These are phyloP conservation scores for Antennarius striatus DNA, from an alignment of 2,113 vertebrate genomes.

Conservation along the genomic window DNA sequence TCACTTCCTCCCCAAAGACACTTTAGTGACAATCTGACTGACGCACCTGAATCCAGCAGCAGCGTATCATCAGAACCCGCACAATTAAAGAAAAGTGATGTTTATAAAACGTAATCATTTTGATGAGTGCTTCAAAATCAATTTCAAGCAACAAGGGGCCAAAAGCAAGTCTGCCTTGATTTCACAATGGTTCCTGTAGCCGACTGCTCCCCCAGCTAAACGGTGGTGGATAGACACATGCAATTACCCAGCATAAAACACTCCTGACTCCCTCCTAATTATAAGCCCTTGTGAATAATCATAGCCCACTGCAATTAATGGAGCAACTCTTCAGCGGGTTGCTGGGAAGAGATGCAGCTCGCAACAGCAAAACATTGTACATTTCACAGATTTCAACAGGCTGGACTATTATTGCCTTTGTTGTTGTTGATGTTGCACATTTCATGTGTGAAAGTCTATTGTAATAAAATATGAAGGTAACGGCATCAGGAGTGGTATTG, in stretches of 20 bases:
- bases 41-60: conserved; percentile 30
- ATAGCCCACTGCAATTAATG: conserved; percentile 73
- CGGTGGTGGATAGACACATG: conserved; percentile 42
- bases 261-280: conserved; percentile 75
- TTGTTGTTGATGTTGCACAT: not conserved
- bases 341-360: conserved; percentile 46
- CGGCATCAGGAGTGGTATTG: no score
- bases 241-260: conserved; percentile 76
- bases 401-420: conserved; percentile 37
- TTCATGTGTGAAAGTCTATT: no score
- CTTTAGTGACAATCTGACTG: conserved; percentile 22
- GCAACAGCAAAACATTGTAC: conserved; percentile 39
- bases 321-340: conserved; percentile 58
- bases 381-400: conserved; percentile 60
- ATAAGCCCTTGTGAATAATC: conserved; percentile 78
- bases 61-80: conserved; percentile 41
- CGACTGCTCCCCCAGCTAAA: conserved; percentile 52
- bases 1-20: conserved; percentile 18
- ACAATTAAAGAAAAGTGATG: conserved; percentile 60
- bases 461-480: no score
- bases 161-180: conserved; percentile 52
- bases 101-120: conserved; percentile 66
- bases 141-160: conserved; percentile 65
- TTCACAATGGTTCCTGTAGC: conserved; percentile 56
- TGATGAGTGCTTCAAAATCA: conserved; percentile 70